These are phyloP conservation scores for Isichthys henryi DNA, from an alignment of 2,113 vertebrate species.

Conservation along the genomic window DNA sequence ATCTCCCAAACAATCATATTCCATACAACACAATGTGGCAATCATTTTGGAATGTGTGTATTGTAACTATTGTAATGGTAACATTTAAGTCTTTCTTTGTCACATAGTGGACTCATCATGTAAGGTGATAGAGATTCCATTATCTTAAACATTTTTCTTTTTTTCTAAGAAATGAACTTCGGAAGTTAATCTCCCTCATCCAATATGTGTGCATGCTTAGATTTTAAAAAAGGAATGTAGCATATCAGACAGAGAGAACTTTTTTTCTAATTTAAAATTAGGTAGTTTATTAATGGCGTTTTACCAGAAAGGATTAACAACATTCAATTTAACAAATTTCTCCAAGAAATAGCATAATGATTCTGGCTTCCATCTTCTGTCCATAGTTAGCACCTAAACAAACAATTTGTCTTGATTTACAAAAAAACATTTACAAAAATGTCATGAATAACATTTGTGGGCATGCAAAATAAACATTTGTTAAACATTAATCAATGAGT, in stretches of 20 bases:
- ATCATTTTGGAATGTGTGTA: neutral
- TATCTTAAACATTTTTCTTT: neutral
- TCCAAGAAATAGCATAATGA: neutral
- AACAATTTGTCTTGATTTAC: neutral
- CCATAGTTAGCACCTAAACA: neutral
- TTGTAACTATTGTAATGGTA: neutral
- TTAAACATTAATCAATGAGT: neutral
- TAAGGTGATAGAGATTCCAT: neutral
- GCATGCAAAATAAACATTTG: neutral
- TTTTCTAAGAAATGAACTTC: neutral
- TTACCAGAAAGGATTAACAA: neutral
- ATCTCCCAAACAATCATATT: neutral
- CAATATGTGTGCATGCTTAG: neutral
- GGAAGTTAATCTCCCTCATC: neutral
- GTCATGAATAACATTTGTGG: neutral
- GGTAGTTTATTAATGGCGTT: neutral
- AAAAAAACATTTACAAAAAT: neutral
- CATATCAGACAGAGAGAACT: neutral
- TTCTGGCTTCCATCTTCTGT: neutral
- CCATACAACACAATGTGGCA: neutral
- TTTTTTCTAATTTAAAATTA: neutral
- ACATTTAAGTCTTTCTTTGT: neutral
- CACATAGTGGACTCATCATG: neutral
- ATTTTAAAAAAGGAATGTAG: neutral
- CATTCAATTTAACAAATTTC: neutral